Percentiles rank a stretch among this genome's conserved stretches.
phyloP scores from a whole-genome alignment of 2,113 vertebrate species.

The Deroptyus accipitrinus region DNA sequence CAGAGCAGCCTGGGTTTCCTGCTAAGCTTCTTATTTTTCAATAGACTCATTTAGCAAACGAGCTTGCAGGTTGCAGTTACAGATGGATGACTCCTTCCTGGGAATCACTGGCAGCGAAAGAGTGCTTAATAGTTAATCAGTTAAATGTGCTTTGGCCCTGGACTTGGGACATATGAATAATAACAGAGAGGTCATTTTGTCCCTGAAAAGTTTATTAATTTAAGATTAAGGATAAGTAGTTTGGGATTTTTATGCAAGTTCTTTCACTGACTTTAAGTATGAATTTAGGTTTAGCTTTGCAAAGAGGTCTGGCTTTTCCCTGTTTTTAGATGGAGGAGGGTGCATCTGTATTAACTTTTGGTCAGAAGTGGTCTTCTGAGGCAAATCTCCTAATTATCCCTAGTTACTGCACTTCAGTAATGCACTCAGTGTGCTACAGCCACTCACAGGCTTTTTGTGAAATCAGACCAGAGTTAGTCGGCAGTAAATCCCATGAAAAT shows the following conservation, averaged over 20 bases:
- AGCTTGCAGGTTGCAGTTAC: neutral
- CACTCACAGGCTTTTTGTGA: neutral
- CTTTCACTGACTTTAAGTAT: neutral
- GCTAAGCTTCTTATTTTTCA: neutral
- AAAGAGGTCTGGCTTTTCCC: neutral
- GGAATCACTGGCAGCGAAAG: neutral
- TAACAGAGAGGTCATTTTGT: neutral
- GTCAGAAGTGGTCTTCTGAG: neutral
- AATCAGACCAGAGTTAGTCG: neutral
- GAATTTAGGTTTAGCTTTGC: neutral
- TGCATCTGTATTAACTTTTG: neutral
- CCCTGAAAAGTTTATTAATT: neutral
- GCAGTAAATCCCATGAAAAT: neutral
- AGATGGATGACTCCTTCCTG: neutral
- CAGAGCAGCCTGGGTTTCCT: neutral
- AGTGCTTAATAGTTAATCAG: neutral
- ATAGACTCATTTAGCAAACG: neutral
- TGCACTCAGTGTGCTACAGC: neutral
- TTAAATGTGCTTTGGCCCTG: neutral
- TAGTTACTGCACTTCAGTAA: neutral
- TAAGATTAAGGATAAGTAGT: neutral
- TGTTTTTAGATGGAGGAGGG: neutral
- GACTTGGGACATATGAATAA: accelerated
- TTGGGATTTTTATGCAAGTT: neutral
- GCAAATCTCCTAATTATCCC: neutral